Evolutionary conservation across 2,888 invertebrate species (phyloP).

Genomic region (Protodeltote pygarga): DNA sequence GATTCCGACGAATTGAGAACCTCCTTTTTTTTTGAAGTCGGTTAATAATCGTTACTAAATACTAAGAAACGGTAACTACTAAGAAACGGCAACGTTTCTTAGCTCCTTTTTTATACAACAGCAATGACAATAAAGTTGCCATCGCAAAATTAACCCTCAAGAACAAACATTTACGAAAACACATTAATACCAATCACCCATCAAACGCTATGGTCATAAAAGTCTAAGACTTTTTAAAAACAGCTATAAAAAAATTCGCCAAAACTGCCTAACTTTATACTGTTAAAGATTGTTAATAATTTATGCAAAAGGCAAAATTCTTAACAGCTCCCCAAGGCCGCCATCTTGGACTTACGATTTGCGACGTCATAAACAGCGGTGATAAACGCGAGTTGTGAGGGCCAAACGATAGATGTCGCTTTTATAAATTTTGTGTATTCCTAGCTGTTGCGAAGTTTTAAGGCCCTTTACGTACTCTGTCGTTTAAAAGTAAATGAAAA

Average conservation of each 20-base stretch:
- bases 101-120: too few species aligned
- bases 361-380: constrained; percentile 20
- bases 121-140: too few species aligned
- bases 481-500: too few species aligned
- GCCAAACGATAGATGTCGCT: constrained; percentile 20
- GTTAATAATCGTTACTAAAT: too few species aligned
- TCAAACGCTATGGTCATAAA: constrained; percentile 18
- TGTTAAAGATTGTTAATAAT: constrained; percentile 26
- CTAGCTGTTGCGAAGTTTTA: background rate
- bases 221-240: constrained; percentile 19
- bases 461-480: background rate
- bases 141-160: too few species aligned
- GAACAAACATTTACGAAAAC: constrained; percentile 13
- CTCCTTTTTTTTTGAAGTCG: too few species aligned
- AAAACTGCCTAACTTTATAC: constrained; percentile 23
- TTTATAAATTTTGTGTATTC: constrained; percentile 9
- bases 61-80: too few species aligned
- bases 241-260: constrained; percentile 27
- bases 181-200: constrained; percentile 31
- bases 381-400: constrained; percentile 6
- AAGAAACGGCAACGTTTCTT: too few species aligned
- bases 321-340: constrained; percentile 10
- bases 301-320: constrained; percentile 25
- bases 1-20: too few species aligned
- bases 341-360: constrained; percentile 27